These are phyloP conservation scores for Patella depressa DNA, from an alignment of 2,888 invertebrate species.

Conservation along the genomic window DNA sequence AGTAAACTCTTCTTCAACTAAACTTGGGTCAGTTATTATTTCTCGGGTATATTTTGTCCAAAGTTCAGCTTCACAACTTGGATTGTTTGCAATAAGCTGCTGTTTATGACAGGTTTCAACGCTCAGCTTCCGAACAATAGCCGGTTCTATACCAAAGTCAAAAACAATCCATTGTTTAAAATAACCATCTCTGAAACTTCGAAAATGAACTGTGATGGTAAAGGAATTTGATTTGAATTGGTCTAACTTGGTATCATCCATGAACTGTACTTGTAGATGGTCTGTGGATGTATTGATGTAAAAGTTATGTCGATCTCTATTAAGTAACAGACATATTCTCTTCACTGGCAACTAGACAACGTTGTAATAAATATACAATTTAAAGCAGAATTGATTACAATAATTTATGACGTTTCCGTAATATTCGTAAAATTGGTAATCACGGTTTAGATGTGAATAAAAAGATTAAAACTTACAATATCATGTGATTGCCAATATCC, in stretches of 20 bases:
- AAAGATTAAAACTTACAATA: too few species aligned
- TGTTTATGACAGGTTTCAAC: slow-evolving; percentile 57
- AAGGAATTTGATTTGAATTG: too few species aligned
- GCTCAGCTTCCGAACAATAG: slow-evolving; percentile 57
- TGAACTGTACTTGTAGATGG: too few species aligned
- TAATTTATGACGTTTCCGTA: too few species aligned
- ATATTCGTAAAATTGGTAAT: too few species aligned
- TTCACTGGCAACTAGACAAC: slow-evolving; percentile 47
- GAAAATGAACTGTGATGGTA: too few species aligned
- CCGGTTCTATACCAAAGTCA: slow-evolving; percentile 64
- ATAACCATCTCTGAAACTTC: slow-evolving; percentile 62
- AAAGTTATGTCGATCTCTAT: slow-evolving; percentile 64
- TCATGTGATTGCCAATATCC: too few species aligned
- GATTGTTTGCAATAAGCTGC: slow-evolving; percentile 38
- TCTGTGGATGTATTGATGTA: too few species aligned
- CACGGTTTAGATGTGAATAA: too few species aligned
- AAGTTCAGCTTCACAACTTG: slow-evolving; percentile 59
- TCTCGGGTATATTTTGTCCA: slow-evolving; percentile 65
- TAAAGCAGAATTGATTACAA: too few species aligned
- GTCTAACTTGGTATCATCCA: too few species aligned
- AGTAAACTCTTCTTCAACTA: slow-evolving; percentile 31
- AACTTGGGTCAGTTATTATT: slow-evolving; percentile 48
- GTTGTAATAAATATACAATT: too few species aligned
- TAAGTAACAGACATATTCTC: slow-evolving; percentile 61
- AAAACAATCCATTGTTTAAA: slow-evolving; percentile 66